Evolutionary conservation across 23 tunicate genomes (phyloP).

Genomic region (Corella eumyota): DNA sequence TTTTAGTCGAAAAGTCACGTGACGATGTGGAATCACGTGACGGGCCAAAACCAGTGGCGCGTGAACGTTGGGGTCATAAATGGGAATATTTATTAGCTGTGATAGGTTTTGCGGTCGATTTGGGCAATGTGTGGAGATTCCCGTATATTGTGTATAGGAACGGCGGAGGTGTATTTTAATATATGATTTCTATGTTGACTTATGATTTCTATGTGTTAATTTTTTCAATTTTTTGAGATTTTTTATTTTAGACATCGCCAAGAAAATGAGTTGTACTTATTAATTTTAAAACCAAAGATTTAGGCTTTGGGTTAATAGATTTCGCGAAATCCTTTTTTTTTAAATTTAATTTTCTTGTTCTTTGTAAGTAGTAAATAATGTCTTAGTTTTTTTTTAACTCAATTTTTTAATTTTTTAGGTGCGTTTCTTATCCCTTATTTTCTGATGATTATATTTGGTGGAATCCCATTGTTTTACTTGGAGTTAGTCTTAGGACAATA

Average conservation of each 20-base stretch:
- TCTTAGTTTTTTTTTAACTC: no score
- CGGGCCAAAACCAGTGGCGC: background rate
- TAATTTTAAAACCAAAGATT: no score
- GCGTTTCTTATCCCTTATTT: slow-evolving; percentile 87
- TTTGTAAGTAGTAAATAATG: no score
- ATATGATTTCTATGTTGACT: background rate
- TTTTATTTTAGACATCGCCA: no score
- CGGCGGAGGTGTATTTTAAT: slow-evolving; percentile 70
- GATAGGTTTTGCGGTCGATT: slow-evolving; percentile 84
- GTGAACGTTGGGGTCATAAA: slow-evolving; percentile 60
- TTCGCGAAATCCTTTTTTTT: no score
- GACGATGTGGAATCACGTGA: background rate
- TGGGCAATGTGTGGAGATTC: slow-evolving; percentile 88
- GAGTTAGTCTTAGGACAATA: slow-evolving; percentile 80
- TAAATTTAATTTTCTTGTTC: no score
- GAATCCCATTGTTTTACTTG: slow-evolving; percentile 81
- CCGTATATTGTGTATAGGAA: slow-evolving; percentile 69
- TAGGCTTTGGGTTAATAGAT: no score
- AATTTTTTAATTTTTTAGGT: slow-evolving; percentile 31
- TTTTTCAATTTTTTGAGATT: no score
- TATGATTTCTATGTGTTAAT: background rate
- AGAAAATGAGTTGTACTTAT: no score
- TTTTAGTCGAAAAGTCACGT: background rate
- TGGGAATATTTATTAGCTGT: slow-evolving; percentile 57
- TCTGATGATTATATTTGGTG: slow-evolving; percentile 76